Base-by-base conservation (phyloP, 2,113 vertebrate species). In the Anguilla rostrata region DNA sequence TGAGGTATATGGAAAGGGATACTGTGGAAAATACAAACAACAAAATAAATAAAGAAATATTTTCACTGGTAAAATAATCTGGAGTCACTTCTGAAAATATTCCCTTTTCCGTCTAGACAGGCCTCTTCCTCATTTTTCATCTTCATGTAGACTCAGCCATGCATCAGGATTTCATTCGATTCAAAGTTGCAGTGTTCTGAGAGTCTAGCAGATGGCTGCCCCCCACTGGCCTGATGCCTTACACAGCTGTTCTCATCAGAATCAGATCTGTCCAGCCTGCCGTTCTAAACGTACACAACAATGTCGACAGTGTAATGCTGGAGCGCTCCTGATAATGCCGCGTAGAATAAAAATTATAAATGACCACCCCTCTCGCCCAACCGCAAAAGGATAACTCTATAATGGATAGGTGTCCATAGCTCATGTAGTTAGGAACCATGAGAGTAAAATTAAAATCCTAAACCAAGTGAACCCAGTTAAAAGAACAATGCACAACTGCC, bases 51-150 rank as follows among this genome's bases (percentile, higher is more conserved):
- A 46, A 46, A 46, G 1, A 53, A 53, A 53, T 14, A 14, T 66
- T 40, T 34, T 46, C 16, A 26, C 22, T 46, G 84, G 40, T 85
- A 53, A 78, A 78, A 53, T 78, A 14, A 78, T 85, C 49, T 49
- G 26, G 43, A 40, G 41, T 20, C 20, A 75, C 18, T 43, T n/a
- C 16, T 84, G 39, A 84, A 78, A 29, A 53, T 53, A 53, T 26
- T 49, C 41, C 40, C 26, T 78, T 18, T 39, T 85, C n/a, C 29
- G 63, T 85, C 84, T 78, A 85, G 63, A 78, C 84, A 29, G 41
- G 4, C 43, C 43, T 46, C 8, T 46, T 46, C 8, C 8, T 46
- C 43, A 6, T 46, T 46, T 46, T 46, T 66, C 60, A 39, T 53
- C 43, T 46, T 82, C 79, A 18, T 49, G 2, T 29, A 49, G 6